These are phyloP conservation scores for Muscina levida DNA, from an alignment of 2,888 invertebrate species.

Conservation along the genomic window DNA sequence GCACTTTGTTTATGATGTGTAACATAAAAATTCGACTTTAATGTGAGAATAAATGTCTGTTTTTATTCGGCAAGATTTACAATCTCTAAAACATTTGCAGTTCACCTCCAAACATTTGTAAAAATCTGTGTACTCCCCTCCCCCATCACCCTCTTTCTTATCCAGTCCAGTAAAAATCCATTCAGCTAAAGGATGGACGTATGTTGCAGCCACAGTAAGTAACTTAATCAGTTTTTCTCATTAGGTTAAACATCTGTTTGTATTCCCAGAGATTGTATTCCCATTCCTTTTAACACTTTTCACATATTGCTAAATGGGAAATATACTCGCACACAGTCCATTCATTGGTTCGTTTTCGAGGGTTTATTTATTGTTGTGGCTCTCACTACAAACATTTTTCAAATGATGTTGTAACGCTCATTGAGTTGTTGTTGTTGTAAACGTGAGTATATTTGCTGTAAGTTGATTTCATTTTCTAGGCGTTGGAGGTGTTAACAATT, in stretches of 20 bases:
- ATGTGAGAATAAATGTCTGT: conserved; percentile 57
- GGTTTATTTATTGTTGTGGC: conserved; percentile 21
- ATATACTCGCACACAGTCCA: no score
- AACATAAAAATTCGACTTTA: conserved; percentile 38
- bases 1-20: conserved; percentile 28
- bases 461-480: conserved; percentile 29
- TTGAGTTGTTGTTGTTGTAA: neutral
- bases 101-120: neutral
- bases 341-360: conserved; percentile 35
- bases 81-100: neutral
- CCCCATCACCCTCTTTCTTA: no score
- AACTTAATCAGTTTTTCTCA: conserved; percentile 47
- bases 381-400: neutral
- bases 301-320: conserved; percentile 6
- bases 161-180: neutral
- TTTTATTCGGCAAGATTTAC: conserved; percentile 45
- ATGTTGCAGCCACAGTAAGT: conserved; percentile 10
- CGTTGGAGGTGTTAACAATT: conserved; percentile 59
- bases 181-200: neutral
- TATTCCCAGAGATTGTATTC: conserved; percentile 41
- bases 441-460: conserved; percentile 10
- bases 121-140: neutral
- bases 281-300: conserved; percentile 22
- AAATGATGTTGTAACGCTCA: conserved; percentile 17
- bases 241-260: conserved; percentile 60